Percentiles rank a stretch among this genome's conserved stretches.
Conservation (phyloP, 2,888 invertebrate genomes). For the Lasioglossum morio region DNA sequence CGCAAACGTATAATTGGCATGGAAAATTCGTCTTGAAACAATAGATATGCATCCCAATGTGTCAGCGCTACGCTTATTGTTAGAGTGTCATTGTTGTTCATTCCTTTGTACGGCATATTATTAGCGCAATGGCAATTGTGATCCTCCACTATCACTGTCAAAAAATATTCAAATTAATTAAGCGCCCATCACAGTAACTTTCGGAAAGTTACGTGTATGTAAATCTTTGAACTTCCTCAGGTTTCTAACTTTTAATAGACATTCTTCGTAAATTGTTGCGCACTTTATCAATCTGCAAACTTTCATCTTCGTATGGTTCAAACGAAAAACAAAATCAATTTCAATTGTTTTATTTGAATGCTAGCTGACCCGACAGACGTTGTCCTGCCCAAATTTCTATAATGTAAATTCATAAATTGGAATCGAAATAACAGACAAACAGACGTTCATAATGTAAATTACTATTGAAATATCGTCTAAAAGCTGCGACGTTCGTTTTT, state of each 20-base stretch:
- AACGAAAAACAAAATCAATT: neutral
- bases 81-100: neutral
- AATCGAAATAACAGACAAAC: no score
- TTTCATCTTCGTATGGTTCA: neutral
- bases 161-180: neutral
- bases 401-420: no score
- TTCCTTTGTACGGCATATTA: neutral
- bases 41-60: neutral
- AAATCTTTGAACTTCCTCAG: neutral
- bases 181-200: neutral
- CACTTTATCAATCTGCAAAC: neutral
- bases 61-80: neutral
- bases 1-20: conserved; percentile 31
- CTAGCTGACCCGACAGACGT: no score
- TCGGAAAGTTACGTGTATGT: no score
- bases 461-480: no score
- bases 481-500: no score
- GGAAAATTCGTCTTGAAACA: conserved; percentile 6
- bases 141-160: neutral
- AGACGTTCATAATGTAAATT: no score
- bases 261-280: neutral
- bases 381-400: no score
- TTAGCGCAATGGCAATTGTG: neutral
- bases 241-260: neutral
- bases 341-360: neutral